Evolutionary conservation across 1,140 invertebrate genomes (phyloP).

Genomic region (Ips nitidus): DNA sequence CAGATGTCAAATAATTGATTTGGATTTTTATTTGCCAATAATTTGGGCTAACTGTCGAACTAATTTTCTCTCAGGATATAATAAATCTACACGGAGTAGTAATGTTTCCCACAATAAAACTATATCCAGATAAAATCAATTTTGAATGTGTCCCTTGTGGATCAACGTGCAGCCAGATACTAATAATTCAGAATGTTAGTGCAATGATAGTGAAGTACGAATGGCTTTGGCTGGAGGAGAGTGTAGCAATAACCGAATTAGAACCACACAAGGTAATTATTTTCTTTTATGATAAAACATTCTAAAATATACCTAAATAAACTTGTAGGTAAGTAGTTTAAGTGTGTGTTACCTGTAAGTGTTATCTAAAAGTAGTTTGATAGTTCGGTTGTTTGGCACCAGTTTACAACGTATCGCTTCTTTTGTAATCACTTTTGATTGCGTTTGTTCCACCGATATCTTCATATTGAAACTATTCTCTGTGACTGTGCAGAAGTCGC

Average conservation of each 20-base stretch:
- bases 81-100: conserved; percentile 53
- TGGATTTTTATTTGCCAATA: not conserved
- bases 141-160: conserved; percentile 51
- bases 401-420: too few species aligned
- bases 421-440: too few species aligned
- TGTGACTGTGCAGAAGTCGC: too few species aligned
- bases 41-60: conserved; percentile 32
- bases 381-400: too few species aligned
- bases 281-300: too few species aligned
- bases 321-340: too few species aligned
- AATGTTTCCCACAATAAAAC: conserved; percentile 54
- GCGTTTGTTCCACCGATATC: too few species aligned
- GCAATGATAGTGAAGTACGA: conserved; percentile 52
- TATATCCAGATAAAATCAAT: conserved; percentile 46
- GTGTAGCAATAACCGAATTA: conserved; percentile 36
- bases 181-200: conserved; percentile 54
- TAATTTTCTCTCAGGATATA: conserved; percentile 47
- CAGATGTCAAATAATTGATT: conserved; percentile 9
- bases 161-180: conserved; percentile 42
- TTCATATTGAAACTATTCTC: too few species aligned
- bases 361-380: too few species aligned
- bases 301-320: too few species aligned
- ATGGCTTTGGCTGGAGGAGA: conserved; percentile 50
- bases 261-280: conserved; percentile 4
- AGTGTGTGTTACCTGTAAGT: not conserved